Percentiles rank a stretch among this genome's conserved stretches.
Conservation (phyloP, 2,113 vertebrate species). For the Podarcis muralis region DNA sequence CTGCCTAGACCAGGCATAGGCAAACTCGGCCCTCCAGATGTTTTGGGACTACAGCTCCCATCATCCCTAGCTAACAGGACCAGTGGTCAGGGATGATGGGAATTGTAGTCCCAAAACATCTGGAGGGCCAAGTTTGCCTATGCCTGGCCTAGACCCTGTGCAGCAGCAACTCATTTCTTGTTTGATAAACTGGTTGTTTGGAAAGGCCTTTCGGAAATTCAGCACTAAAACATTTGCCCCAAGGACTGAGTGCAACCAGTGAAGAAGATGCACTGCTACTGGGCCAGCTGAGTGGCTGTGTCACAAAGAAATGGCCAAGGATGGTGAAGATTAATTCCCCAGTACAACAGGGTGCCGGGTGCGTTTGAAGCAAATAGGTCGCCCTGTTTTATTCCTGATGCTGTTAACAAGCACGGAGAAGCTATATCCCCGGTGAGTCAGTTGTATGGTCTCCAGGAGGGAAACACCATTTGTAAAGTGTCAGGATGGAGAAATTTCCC, state of each 20-base stretch:
- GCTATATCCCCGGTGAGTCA: neutral
- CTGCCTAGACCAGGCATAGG: too few relatives aligned
- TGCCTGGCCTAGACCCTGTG: neutral
- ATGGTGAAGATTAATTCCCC: neutral
- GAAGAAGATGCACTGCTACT: neutral
- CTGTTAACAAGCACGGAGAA: slow-evolving; percentile 17
- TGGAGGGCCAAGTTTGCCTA: too few relatives aligned
- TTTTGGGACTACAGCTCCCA: too few relatives aligned
- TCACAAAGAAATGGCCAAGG: neutral
- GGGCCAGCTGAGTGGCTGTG: neutral
- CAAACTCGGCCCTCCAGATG: too few relatives aligned
- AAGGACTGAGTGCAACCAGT: neutral
- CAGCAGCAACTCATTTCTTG: neutral
- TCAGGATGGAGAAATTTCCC: neutral
- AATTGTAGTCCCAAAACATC: too few relatives aligned
- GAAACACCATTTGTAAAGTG: slow-evolving; percentile 7
- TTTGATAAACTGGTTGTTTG: neutral
- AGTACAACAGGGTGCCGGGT: neutral
- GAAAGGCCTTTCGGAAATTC: neutral
- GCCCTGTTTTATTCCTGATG: neutral
- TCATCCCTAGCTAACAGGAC: too few relatives aligned
- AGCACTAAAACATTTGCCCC: neutral
- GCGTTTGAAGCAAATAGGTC: neutral
- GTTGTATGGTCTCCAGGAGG: neutral
- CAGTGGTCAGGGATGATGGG: too few relatives aligned